phyloP scores from a whole-genome alignment of 1,140 invertebrate genomes.

The Batillaria attramentaria region DNA sequence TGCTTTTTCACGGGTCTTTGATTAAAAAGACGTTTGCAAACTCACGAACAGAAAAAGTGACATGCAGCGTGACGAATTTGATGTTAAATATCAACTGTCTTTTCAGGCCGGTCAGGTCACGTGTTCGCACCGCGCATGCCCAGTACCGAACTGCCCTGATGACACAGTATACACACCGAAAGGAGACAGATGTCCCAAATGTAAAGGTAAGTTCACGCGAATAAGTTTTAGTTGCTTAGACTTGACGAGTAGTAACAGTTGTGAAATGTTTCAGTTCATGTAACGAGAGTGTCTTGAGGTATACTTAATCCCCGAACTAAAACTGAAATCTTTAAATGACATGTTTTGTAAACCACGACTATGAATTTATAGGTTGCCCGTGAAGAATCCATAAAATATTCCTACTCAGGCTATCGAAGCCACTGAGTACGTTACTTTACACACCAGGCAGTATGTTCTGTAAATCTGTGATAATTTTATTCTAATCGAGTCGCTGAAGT shows the following conservation, averaged over 20 bases:
- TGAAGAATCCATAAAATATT: too few species aligned
- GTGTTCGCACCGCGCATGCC: slow-evolving; percentile 3
- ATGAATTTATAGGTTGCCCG: background rate
- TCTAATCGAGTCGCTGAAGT: background rate
- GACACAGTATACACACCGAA: background rate
- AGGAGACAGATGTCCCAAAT: background rate
- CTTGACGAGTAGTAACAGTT: background rate
- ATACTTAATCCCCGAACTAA: background rate
- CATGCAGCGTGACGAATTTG: background rate
- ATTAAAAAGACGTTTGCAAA: too few species aligned
- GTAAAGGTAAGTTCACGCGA: background rate
- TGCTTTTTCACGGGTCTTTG: background rate
- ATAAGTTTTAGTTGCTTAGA: background rate
- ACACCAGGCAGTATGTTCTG: background rate
- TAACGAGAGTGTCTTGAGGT: slow-evolving; percentile 5
- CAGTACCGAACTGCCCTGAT: slow-evolving; percentile 1
- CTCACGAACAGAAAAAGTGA: too few species aligned
- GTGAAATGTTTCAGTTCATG: background rate
- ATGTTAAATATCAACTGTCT: background rate
- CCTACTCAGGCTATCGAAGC: too few species aligned
- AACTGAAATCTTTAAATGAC: background rate
- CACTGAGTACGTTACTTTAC: background rate
- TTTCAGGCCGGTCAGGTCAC: background rate
- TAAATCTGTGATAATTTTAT: background rate
- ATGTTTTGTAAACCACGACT: background rate